These are phyloP conservation scores for Lamellibrachia luymesi DNA, from an alignment of 1,140 invertebrate genomes.

Conservation along the genomic window DNA sequence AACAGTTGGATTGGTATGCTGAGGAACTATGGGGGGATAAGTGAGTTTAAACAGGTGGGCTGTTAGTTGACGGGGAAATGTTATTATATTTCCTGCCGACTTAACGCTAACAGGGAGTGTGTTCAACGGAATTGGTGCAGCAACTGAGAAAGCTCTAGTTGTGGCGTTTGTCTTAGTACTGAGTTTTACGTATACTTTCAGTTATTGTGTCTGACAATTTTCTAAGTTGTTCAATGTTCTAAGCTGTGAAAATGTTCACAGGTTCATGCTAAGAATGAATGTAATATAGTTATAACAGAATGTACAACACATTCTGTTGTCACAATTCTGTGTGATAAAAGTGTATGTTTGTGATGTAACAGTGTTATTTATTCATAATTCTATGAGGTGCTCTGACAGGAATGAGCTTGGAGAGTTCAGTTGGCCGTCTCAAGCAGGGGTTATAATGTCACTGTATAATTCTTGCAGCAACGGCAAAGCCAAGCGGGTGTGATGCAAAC, in stretches of 20 bases:
- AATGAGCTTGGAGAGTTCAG: not conserved
- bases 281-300: not conserved
- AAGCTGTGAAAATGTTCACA: not conserved
- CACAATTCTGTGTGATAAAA: not conserved
- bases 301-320: not conserved
- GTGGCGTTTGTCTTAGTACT: not conserved
- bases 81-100: too few relatives aligned
- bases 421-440: not conserved
- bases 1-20: too few relatives aligned
- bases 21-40: too few relatives aligned
- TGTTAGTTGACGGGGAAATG: too few relatives aligned
- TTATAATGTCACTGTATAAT: not conserved
- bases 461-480: constrained; percentile 16
- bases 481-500: constrained; percentile 21
- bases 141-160: too few relatives aligned
- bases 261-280: not conserved
- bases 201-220: too few relatives aligned
- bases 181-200: not conserved
- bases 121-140: too few relatives aligned
- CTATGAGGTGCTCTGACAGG: not conserved
- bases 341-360: not conserved
- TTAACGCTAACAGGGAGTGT: too few relatives aligned
- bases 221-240: too few relatives aligned
- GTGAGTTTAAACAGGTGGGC: too few relatives aligned
- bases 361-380: not conserved